phyloP scores from a whole-genome alignment of 2,888 invertebrate species.

The Sipha maydis region DNA sequence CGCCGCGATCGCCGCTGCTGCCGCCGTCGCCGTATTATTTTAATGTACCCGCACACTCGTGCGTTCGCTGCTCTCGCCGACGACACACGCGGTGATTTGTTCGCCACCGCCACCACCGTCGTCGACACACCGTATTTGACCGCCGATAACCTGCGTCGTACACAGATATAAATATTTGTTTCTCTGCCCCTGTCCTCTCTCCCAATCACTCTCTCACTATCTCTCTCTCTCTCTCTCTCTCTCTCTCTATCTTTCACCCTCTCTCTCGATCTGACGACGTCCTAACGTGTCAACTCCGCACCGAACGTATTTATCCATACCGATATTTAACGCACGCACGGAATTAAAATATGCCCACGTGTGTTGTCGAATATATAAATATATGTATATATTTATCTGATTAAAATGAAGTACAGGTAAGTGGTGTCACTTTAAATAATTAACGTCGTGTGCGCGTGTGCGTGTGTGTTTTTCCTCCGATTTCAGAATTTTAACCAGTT shows the following conservation, averaged over 20 bases:
- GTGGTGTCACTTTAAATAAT: not conserved
- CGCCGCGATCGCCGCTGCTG: conserved; percentile 20
- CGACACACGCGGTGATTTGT: conserved; percentile 52
- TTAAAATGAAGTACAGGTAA: conserved; percentile 25
- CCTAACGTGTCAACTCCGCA: too few relatives aligned
- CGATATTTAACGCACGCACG: too few relatives aligned
- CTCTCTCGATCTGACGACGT: not conserved
- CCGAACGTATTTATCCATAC: too few relatives aligned
- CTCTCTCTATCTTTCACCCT: not conserved
- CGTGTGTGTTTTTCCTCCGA: not conserved
- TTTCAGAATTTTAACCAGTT: not conserved
- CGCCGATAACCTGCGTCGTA: not conserved
- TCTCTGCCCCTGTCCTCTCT: not conserved
- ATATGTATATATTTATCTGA: not conserved
- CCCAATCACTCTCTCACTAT: not conserved
- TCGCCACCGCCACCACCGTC: not conserved
- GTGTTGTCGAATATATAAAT: too few relatives aligned
- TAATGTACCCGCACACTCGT: conserved; percentile 28
- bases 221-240: not conserved
- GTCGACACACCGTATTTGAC: not conserved
- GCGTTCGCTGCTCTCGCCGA: conserved; percentile 40
- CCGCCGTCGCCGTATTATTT: conserved; percentile 37
- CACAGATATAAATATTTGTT: not conserved
- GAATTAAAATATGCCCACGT: too few relatives aligned
- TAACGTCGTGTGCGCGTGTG: not conserved